Conservation (phyloP, 2,797 vertebrate genomes). For the Phoeniculus purpureus region DNA sequence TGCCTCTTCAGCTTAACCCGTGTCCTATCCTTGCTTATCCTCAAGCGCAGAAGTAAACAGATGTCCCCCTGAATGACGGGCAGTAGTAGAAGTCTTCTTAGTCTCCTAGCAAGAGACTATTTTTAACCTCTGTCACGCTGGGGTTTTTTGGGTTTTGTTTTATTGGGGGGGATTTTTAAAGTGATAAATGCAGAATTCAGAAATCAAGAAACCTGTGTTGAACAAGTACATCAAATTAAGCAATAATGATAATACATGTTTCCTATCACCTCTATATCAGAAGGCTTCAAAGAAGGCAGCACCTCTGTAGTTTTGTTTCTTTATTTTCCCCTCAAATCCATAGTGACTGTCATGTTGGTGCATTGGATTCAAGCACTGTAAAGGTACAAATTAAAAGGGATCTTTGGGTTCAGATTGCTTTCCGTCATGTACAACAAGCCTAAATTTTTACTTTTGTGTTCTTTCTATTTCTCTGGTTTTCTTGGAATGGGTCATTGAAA, state of each 20-base stretch:
- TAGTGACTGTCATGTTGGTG: neutral
- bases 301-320: neutral
- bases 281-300: neutral
- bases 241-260: neutral
- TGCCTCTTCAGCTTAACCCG: neutral
- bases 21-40: neutral
- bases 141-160: neutral
- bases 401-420: neutral
- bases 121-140: neutral
- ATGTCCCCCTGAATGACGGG: neutral
- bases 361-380: neutral
- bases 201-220: neutral
- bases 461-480: conserved; percentile 33
- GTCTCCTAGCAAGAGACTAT: neutral
- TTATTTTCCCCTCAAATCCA: neutral
- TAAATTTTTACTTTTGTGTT: neutral
- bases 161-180: neutral
- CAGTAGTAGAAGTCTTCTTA: neutral
- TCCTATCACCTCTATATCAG: neutral
- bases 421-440: neutral
- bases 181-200: neutral
- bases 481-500: conserved; percentile 42
- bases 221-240: neutral
- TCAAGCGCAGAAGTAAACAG: neutral
- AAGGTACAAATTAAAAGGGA: neutral